Conservation (phyloP, 2,113 vertebrate genomes). For the Albula goreensis region DNA sequence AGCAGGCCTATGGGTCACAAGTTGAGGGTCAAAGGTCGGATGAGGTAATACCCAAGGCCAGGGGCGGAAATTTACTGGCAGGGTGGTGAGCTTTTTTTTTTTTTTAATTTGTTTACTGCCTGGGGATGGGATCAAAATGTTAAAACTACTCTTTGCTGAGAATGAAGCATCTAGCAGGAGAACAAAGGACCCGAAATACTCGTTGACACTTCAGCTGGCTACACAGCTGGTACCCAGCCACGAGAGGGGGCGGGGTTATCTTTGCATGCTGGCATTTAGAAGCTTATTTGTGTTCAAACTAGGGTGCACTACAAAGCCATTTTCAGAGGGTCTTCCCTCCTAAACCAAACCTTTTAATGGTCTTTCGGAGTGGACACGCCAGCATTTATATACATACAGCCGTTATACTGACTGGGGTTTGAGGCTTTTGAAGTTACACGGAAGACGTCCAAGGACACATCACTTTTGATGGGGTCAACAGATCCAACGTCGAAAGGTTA, state of each 20-base stretch:
- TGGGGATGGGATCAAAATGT: constrained; percentile 18
- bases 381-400: background rate
- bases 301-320: background rate
- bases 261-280: background rate
- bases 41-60: constrained; percentile 26
- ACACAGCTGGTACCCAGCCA: background rate
- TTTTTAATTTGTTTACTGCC: constrained; percentile 18
- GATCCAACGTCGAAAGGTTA: constrained; percentile 21
- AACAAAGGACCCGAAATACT: constrained; percentile 6
- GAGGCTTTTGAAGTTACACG: background rate
- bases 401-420: background rate
- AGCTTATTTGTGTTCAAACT: background rate
- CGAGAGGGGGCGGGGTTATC: background rate
- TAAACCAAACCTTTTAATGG: background rate
- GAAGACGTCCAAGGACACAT: background rate
- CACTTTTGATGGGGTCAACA: background rate
- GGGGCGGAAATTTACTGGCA: constrained; percentile 26
- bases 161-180: background rate
- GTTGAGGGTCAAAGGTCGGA: constrained; percentile 33
- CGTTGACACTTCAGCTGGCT: background rate
- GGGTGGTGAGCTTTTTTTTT: background rate
- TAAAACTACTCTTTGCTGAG: background rate
- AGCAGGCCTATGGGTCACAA: constrained; percentile 27
- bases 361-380: background rate
- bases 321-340: background rate